Base-by-base conservation (phyloP, 2,113 vertebrate genomes). In the Montifringilla adamsi region DNA sequence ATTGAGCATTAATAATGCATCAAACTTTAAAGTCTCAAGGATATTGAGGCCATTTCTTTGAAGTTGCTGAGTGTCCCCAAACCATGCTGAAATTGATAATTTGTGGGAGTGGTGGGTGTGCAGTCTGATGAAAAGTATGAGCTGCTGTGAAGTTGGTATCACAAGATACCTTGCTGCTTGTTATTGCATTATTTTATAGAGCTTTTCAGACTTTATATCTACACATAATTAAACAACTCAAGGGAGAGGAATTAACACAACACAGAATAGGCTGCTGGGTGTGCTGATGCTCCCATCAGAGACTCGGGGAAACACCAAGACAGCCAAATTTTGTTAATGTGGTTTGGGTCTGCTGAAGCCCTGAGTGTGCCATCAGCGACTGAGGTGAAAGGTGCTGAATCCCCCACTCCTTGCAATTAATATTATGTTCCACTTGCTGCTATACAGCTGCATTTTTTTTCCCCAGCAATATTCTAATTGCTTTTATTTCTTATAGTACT, bases 1-100 rank as follows among this genome's bases (percentile, higher is more conserved):
- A 96, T 95, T 97, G 84, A 75, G 41, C 88, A 94, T 95, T 96
- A 95, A 96, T 93, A 96, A 96, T 94, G 39, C 79, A 96, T 84
- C 92, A 68, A 81, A 90, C 72, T 89, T 80, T 86, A 91, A 81
- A 96, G 87, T 60, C 64, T 96, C 33, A 77, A 93, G 85, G 79
- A 90, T 95, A 90, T 86, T 78, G 79, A 95, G 64, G 68, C 93
- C 73, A 43, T 93, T 96, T 94, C 87, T 95, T 88, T 95, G 87
- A 91, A 96, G 68, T 35, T 88, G 72, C 85, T 88, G 52, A 84
- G 68, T 70, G 72, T 80, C 76, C 52, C 85, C 83, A 90, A 37
- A 91, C 83, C 44, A 0, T 58, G 50, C 1, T 72, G 92, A 84
- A 95, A 89, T 86, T 64, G 93, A 56, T 86, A 93, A 88, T 78